A percentile compares a stretch with the other conserved stretches of the same genome.
These are phyloP conservation scores for Opisthocomus hoazin DNA, from an alignment of 2,113 vertebrate genomes.

Conservation along the genomic window DNA sequence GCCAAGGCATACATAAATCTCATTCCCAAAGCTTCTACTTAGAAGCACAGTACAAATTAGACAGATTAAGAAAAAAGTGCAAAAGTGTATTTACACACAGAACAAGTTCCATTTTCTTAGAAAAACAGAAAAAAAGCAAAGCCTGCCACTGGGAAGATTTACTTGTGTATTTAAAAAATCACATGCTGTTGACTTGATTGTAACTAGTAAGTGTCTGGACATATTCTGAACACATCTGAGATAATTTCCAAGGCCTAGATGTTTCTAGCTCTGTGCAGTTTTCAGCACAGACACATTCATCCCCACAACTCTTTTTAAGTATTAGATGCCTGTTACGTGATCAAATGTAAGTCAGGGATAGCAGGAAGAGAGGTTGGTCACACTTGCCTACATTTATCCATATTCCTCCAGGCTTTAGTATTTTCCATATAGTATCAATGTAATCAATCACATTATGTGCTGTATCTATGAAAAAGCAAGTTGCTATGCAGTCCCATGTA, in stretches of 20 bases:
- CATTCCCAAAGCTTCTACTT: background rate
- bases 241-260: background rate
- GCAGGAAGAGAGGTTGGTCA: background rate
- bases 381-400: conserved; percentile 97
- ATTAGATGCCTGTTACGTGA: background rate
- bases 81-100: background rate
- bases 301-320: background rate
- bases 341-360: background rate
- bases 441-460: conserved; percentile 98
- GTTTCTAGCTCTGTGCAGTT: background rate
- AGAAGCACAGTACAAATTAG: background rate
- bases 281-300: background rate
- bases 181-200: background rate
- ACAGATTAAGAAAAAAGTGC: background rate
- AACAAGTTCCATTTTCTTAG: background rate
- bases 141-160: background rate
- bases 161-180: background rate
- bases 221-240: background rate
- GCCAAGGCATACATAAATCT: background rate
- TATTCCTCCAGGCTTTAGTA: conserved; percentile 95
- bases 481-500: conserved; percentile 94
- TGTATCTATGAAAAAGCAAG: conserved; percentile 98
- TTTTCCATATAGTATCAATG: conserved; percentile 98
- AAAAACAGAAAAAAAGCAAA: background rate
- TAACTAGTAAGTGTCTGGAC: background rate